A percentile compares a stretch with the other conserved stretches of the same genome.
Conservation (phyloP, 1,140 invertebrate species). For the Centruroides vittatus region DNA sequence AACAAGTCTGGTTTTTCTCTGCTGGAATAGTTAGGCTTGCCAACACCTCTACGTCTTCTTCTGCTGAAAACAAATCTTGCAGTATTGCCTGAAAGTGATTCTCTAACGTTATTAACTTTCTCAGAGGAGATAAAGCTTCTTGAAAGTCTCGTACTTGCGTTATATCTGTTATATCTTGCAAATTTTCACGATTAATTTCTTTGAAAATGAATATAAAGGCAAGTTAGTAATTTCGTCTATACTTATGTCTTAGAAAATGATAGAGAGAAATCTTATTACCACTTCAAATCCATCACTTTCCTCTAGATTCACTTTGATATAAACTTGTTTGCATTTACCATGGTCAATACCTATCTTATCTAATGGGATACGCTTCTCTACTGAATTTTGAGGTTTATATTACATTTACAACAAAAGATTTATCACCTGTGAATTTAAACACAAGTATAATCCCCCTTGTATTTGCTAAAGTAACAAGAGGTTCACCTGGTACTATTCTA, state of each 20-base stretch:
- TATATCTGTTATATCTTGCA: not conserved
- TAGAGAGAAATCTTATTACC: not conserved
- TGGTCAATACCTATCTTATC: not conserved
- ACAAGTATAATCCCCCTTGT: not conserved
- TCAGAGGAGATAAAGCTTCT: constrained; percentile 5
- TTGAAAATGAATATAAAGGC: not conserved
- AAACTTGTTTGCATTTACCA: not conserved
- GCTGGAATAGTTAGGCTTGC: not conserved
- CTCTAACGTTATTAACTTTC: constrained; percentile 2
- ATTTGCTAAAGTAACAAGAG: not conserved
- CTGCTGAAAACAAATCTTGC: not conserved
- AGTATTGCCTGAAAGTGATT: not conserved
- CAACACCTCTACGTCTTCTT: not conserved
- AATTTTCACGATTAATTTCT: not conserved
- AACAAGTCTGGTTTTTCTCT: constrained; percentile 1
- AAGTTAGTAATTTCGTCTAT: not conserved
- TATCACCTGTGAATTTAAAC: not conserved
- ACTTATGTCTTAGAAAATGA: constrained; percentile 1
- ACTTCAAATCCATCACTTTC: not conserved
- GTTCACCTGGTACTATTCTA: not conserved
- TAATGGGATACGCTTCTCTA: not conserved
- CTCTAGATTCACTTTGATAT: not conserved
- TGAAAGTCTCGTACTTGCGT: not conserved
- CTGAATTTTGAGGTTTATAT: not conserved
- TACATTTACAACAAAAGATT: constrained; percentile 1